Evolutionary conservation across 2,113 vertebrate species (phyloP).

Genomic region (Paramormyrops kingsleyae): DNA sequence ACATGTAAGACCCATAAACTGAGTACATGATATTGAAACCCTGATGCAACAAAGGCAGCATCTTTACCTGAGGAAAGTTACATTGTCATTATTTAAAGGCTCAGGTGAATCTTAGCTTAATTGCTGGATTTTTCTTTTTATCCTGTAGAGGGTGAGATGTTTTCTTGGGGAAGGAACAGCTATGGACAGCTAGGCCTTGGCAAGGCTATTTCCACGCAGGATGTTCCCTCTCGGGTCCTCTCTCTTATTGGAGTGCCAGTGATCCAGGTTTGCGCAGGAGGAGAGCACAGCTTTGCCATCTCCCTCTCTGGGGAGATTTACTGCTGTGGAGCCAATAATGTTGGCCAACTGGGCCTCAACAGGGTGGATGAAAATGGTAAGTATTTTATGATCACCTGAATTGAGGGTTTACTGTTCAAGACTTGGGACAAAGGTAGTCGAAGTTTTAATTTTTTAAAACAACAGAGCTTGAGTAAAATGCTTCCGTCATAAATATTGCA

Average conservation of each 20-base stretch:
- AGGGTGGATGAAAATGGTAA: slow-evolving; percentile 77
- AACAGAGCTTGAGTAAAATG: not conserved
- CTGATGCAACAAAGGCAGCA: not conserved
- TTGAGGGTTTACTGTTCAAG: not conserved
- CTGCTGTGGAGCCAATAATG: slow-evolving; percentile 88
- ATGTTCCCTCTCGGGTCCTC: slow-evolving; percentile 58
- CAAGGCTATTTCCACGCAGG: slow-evolving; percentile 57
- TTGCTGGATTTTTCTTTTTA: not conserved
- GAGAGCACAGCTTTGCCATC: slow-evolving; percentile 76
- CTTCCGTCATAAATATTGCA: not conserved
- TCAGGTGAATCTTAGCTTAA: not conserved
- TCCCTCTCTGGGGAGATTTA: slow-evolving; percentile 81
- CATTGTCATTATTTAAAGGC: not conserved
- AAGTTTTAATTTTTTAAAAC: not conserved
- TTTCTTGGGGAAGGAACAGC: slow-evolving; percentile 87
- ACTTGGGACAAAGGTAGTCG: not conserved
- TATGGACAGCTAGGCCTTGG: slow-evolving; percentile 88
- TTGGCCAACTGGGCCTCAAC: slow-evolving; percentile 86
- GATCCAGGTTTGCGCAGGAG: slow-evolving; percentile 78
- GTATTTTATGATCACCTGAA: slow-evolving; percentile 15
- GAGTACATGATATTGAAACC: not conserved
- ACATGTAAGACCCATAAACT: not conserved
- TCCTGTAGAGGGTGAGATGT: slow-evolving; percentile 76
- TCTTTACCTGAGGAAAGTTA: not conserved
- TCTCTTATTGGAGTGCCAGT: slow-evolving; percentile 81